Percentiles rank a stretch among this genome's conserved stretches.
These are phyloP conservation scores for Dorcus hopei DNA, from an alignment of 2,888 invertebrate species.

Conservation along the genomic window DNA sequence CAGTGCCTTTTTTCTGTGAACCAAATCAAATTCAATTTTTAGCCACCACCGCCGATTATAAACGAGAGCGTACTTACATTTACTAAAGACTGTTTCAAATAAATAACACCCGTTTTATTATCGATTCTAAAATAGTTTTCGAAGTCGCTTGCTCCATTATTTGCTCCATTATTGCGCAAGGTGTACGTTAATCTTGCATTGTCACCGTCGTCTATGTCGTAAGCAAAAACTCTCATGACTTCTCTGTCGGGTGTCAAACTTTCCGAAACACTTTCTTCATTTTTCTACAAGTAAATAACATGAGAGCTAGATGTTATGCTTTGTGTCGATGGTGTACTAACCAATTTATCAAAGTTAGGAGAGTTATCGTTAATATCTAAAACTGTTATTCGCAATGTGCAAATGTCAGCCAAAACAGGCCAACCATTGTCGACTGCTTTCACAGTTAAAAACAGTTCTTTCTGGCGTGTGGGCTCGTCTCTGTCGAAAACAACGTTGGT, in stretches of 20 bases:
- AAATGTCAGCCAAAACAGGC: constrained; percentile 86
- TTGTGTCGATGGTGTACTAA: constrained; percentile 46
- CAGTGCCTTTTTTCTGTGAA: constrained; percentile 58
- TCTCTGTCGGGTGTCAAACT: constrained; percentile 69
- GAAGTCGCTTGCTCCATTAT: constrained; percentile 42
- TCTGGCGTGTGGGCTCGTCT: constrained; percentile 83
- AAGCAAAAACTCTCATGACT: constrained; percentile 88
- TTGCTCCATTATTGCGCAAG: constrained; percentile 51
- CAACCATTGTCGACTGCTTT: constrained; percentile 91
- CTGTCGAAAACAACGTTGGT: constrained; percentile 80
- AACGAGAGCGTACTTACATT: constrained; percentile 28
- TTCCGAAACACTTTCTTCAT: constrained; percentile 76
- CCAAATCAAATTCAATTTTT: background rate
- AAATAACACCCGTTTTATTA: constrained; percentile 77
- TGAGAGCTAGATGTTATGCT: no score
- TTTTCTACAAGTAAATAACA: constrained; percentile 48
- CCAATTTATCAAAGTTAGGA: constrained; percentile 77
- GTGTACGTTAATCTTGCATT: constrained; percentile 83
- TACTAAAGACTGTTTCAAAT: constrained; percentile 35
- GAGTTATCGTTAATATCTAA: constrained; percentile 91
- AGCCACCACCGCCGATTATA: no score
- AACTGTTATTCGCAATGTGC: constrained; percentile 88
- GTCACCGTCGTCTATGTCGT: constrained; percentile 87
- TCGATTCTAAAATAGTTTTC: constrained; percentile 78
- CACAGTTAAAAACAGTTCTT: constrained; percentile 81